phyloP scores from a whole-genome alignment of 2,888 invertebrate species.

The Ichneumon xanthorius region DNA sequence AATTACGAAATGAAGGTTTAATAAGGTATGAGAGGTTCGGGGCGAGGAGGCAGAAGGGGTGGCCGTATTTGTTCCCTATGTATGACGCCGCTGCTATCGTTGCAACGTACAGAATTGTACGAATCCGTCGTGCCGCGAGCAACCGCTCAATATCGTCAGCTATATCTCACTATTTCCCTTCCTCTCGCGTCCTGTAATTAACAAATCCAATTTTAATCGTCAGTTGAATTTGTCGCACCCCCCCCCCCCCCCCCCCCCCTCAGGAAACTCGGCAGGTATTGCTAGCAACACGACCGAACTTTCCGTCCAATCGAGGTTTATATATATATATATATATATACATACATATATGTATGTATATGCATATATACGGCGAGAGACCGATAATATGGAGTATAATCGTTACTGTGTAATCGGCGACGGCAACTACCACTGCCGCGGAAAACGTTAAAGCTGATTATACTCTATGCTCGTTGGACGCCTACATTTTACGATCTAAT shows the following conservation, averaged over 20 bases:
- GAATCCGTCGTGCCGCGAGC: slow-evolving; percentile 14
- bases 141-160: slow-evolving; percentile 31
- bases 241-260: neutral
- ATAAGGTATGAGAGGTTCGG: slow-evolving; percentile 77
- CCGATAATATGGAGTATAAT: slow-evolving; percentile 62
- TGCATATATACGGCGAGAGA: neutral
- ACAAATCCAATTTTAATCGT: slow-evolving; percentile 83
- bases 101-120: slow-evolving; percentile 28
- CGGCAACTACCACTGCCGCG: slow-evolving; percentile 32
- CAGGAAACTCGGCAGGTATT: slow-evolving; percentile 43
- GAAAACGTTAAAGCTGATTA: slow-evolving; percentile 76
- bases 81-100: slow-evolving; percentile 27
- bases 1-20: slow-evolving; percentile 82
- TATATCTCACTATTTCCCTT: slow-evolving; percentile 16
- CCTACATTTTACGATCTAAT: slow-evolving; percentile 74
- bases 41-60: slow-evolving; percentile 32
- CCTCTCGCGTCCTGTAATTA: slow-evolving; percentile 78
- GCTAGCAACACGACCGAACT: slow-evolving; percentile 46
- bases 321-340: slow-evolving; percentile 10
- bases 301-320: slow-evolving; percentile 30
- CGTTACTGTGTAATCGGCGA: slow-evolving; percentile 65
- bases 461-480: slow-evolving; percentile 11
- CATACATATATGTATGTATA: slow-evolving; percentile 12
- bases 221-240: slow-evolving; percentile 74
- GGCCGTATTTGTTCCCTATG: slow-evolving; percentile 16